phyloP scores from a whole-genome alignment of 2,888 invertebrate genomes.

The Automeris io region DNA sequence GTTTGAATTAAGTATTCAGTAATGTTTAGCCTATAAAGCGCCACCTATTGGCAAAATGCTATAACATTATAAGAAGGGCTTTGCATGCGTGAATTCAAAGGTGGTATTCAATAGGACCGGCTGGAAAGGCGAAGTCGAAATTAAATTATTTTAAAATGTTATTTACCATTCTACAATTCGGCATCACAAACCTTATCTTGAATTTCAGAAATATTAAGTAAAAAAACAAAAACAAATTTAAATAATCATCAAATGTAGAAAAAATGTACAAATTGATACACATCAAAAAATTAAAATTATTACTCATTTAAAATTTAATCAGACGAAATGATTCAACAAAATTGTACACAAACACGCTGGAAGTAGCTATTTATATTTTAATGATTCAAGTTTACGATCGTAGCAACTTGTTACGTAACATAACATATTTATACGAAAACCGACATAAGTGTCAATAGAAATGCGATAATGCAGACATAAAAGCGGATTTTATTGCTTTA shows the following conservation, averaged over 20 bases:
- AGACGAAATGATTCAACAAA: constrained; percentile 24
- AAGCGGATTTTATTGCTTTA: constrained; percentile 69
- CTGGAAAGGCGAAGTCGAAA: neutral
- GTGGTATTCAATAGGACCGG: neutral
- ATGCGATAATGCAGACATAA: constrained; percentile 64
- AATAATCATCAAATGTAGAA: constrained; percentile 3
- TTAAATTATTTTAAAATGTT: neutral
- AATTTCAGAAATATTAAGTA: too few species aligned
- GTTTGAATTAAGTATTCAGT: neutral
- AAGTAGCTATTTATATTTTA: constrained; percentile 33
- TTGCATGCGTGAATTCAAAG: constrained; percentile 1
- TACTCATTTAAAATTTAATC: constrained; percentile 28
- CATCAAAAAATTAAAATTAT: constrained; percentile 18
- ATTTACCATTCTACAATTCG: too few species aligned
- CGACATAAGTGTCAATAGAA: constrained; percentile 65
- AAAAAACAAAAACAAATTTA: neutral
- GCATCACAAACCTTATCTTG: too few species aligned
- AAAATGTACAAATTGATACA: constrained; percentile 9
- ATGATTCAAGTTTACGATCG: constrained; percentile 45
- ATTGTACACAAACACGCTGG: constrained; percentile 15
- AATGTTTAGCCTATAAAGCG: constrained; percentile 6
- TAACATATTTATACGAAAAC: constrained; percentile 42
- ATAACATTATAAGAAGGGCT: constrained; percentile 6
- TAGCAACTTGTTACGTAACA: constrained; percentile 41
- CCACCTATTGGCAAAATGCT: constrained; percentile 19